Conservation (phyloP, 2,113 vertebrate genomes). For the Prionailurus bengalensis region DNA sequence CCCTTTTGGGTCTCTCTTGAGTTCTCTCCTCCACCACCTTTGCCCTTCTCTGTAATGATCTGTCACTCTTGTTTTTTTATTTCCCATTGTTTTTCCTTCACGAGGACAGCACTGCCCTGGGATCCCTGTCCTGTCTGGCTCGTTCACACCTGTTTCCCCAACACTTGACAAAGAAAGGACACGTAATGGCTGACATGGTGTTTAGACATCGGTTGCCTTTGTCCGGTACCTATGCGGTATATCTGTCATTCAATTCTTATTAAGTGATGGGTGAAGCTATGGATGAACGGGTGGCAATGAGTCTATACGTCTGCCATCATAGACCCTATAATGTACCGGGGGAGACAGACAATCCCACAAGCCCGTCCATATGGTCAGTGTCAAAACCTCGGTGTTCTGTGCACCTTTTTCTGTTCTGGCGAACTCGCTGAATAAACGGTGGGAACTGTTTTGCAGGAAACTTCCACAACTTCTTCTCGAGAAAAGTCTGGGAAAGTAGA, state of each 20-base stretch:
- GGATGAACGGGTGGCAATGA: neutral
- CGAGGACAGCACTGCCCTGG: neutral
- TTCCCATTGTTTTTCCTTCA: neutral
- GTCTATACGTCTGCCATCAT: neutral
- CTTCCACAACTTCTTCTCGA: constrained; percentile 80
- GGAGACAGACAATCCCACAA: neutral
- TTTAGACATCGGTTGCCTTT: neutral
- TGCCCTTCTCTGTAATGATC: neutral
- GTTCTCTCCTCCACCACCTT: too few species aligned
- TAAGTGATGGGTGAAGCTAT: neutral
- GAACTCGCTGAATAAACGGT: neutral
- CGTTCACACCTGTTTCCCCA: neutral
- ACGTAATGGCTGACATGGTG: accelerated
- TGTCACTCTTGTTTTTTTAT: neutral
- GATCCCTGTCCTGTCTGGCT: accelerated
- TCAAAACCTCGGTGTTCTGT: neutral
- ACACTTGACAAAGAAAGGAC: neutral
- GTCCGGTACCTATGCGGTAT: neutral
- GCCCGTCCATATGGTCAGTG: neutral
- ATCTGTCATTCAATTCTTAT: neutral
- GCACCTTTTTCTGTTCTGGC: accelerated
- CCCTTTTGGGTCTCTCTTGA: neutral
- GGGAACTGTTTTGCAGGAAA: constrained; percentile 86
- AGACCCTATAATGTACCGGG: neutral
- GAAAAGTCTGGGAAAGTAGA: constrained; percentile 86